Base-by-base conservation (phyloP, 2,888 invertebrate species). In the Eubasilissa splendida region DNA sequence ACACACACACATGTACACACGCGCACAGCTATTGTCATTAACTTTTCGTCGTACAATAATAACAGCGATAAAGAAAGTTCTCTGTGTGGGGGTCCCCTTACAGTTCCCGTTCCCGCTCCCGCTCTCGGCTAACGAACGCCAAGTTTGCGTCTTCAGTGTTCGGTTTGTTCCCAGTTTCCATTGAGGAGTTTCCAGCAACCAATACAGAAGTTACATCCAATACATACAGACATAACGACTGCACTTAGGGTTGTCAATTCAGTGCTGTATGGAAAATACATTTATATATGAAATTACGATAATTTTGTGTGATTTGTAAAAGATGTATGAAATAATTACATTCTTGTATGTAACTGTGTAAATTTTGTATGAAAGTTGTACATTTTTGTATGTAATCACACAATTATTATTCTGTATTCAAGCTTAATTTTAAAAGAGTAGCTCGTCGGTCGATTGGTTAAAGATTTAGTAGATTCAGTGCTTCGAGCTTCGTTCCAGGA, bases 131-230 rank as follows among this genome's bases (percentile, higher is more conserved):
- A 63, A 63, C 63, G 63, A 63, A 63, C 33, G 63, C 2, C 31
- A 63, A 63, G 33, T 63, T 63, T 4, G 12, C 63, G 2, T 63
- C 31, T 31, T 33, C 63, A 22, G 63, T 63, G 31, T 63, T 33
- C 63, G 14, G 63, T 63, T 63, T 63, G 63, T 63, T 63, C 63
- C 63, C 63, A 63, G 63, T 63, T 63, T 11, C 31, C 33, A 63
- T 63, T 63, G 63, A 63, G 63, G 33, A 63, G 63, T 31, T 63
- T 7, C 33, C 63, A 33, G 42, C 63, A 63, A 63, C 63, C 22
- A 63, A 63, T 63, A 63, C 63, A 12, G 12, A 63, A 63, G 63
- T 63, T 63, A 31, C 11, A 12, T 12, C 63, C 63, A 31, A 63
- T 63, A 33, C 63, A 12, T 31, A 5, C 33, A 33, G 63, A 63